Evolutionary conservation across 2,888 invertebrate genomes (phyloP).

Genomic region (Plebejus anna): DNA sequence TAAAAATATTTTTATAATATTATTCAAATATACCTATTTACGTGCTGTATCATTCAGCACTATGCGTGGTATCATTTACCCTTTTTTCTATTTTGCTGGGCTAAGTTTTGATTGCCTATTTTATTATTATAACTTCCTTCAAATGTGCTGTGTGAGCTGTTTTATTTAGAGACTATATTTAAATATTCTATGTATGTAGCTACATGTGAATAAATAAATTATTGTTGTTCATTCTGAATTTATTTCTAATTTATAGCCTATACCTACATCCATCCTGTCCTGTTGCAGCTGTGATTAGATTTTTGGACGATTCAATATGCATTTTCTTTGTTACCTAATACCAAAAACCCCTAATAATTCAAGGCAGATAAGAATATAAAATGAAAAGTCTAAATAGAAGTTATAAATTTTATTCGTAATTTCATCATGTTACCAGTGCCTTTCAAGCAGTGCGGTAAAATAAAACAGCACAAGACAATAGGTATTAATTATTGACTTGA

Average conservation of each 20-base stretch:
- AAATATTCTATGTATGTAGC: conserved; percentile 48
- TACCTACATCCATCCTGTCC: not conserved
- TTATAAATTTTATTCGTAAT: conserved; percentile 30
- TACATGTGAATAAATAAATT: conserved; percentile 69
- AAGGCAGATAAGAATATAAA: not conserved
- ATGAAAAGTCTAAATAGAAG: conserved; percentile 10
- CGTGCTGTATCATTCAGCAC: not conserved
- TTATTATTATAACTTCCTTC: conserved; percentile 35
- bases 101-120: not conserved
- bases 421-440: conserved; percentile 9
- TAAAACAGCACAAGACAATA: conserved; percentile 38
- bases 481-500: conserved; percentile 37
- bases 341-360: not conserved
- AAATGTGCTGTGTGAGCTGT: conserved; percentile 63
- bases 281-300: not conserved
- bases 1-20: too few relatives aligned
- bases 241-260: conserved; percentile 30
- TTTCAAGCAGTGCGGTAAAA: conserved; percentile 29
- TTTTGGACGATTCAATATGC: not conserved
- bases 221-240: conserved; percentile 68
- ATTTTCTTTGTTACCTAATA: not conserved
- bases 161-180: conserved; percentile 49
- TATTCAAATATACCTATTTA: not conserved
- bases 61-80: not conserved
- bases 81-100: not conserved